Percentiles rank a stretch among this genome's conserved stretches.
Evolutionary conservation across 2,797 vertebrate genomes (phyloP).

Genomic region (Buceros bicornis): DNA sequence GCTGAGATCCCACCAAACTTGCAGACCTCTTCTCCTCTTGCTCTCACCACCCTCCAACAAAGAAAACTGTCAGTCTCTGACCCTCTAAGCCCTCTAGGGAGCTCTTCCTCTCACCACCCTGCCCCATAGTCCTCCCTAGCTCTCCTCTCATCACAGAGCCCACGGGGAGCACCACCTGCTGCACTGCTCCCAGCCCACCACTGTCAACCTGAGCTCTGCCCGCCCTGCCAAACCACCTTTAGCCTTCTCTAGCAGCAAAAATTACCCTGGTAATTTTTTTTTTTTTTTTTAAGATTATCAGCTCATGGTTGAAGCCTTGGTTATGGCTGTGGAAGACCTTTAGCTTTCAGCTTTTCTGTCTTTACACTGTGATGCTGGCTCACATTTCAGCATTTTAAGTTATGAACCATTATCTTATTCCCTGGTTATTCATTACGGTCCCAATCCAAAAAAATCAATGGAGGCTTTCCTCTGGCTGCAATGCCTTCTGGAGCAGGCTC

Average conservation of each 20-base stretch:
- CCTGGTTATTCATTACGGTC: background rate
- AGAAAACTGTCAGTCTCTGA: background rate
- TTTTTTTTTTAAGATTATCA: background rate
- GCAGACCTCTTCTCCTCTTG: background rate
- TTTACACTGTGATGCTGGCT: background rate
- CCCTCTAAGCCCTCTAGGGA: background rate
- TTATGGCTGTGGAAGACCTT: background rate
- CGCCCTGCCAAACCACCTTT: background rate
- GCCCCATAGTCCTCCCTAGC: background rate
- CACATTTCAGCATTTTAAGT: background rate
- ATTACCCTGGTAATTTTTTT: background rate
- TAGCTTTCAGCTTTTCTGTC: background rate
- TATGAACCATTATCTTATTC: background rate
- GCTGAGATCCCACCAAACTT: background rate
- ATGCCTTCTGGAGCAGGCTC: background rate
- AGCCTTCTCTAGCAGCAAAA: background rate
- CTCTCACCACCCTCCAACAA: background rate
- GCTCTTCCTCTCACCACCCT: fast-evolving
- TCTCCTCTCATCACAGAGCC: background rate
- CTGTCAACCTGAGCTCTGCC: background rate
- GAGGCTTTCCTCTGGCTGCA: background rate
- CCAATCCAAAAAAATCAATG: background rate
- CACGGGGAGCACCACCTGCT: fast-evolving
- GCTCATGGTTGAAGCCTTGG: background rate
- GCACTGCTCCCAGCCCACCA: background rate